Base-by-base conservation (phyloP, 2,888 invertebrate species). In the Dasysyrphus tricinctus region DNA sequence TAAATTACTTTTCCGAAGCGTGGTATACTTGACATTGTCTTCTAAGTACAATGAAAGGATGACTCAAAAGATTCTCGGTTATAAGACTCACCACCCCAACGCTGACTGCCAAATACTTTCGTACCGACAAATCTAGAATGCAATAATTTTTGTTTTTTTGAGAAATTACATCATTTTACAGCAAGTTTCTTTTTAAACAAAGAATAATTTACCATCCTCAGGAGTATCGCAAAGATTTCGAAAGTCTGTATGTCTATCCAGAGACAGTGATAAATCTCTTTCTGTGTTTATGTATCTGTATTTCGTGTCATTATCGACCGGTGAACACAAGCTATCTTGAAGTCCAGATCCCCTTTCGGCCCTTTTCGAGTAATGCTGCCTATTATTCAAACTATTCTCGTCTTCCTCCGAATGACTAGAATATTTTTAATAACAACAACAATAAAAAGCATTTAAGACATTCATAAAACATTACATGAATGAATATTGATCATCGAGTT, bases 41-140 rank as follows among this genome's bases (percentile, higher is more conserved):
- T 88, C 98, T 94, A 73, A 99, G 92, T 0, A 98, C 98, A 90
- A 98, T 95, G 91, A 98, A 98, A 14, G 99, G 99, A 94, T 99
- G 98, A 90, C 97, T 97, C 74, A 99, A 93, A 67, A 99, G 93
- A 93, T 97, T 97, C 93, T 97, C 97, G 69, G 98, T 97, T 65
- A 98, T 95, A 79, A 98, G 94, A 92, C 97, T 98, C 77, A 96
- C 96, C 89, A 97, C 94, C 89, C 96, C 96, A 84, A 97, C 96
- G 87, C 97, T 96, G 88, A 96, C 94, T 9, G 96, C 96, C n/a
- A 97, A 94, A 91, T 96, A 97, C 73, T 94, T 94, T 89, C 95
- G 94, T 37, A 95, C 90, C 4, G 93, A 92, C 24, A 93, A 91
- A 90, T 95, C 95, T 95, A 12, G 12, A 24, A 42, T 0, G 19